Conservation (phyloP, 2,888 invertebrate genomes). For the Epinotia brunnichana region DNA sequence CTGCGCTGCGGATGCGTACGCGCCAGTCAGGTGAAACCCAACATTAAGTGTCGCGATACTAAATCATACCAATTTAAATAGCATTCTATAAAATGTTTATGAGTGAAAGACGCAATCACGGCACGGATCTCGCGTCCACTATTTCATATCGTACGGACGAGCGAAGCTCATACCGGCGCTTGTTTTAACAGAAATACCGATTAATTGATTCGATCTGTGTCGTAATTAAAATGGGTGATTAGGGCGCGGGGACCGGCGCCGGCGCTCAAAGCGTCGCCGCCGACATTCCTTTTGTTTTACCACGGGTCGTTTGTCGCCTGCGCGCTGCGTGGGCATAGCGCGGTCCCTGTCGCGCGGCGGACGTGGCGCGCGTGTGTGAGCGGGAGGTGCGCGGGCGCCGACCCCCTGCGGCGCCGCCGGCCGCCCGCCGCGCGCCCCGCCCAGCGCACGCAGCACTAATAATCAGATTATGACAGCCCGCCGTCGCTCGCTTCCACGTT, state of each 20-base stretch:
- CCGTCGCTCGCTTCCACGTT: slow-evolving; percentile 66
- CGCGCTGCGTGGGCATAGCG: slow-evolving; percentile 62
- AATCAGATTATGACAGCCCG: slow-evolving; percentile 83
- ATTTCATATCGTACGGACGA: slow-evolving; percentile 67
- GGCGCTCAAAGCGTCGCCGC: slow-evolving; percentile 83
- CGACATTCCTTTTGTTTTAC: slow-evolving; percentile 84
- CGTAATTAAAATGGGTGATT: slow-evolving; percentile 84
- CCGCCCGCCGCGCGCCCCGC: slow-evolving; percentile 78
- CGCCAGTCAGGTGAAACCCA: slow-evolving; percentile 12
- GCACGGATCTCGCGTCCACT: slow-evolving; percentile 63
- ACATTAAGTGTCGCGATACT: slow-evolving; percentile 37
- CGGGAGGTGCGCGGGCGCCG: slow-evolving; percentile 78
- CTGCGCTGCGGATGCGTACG: slow-evolving; percentile 13
- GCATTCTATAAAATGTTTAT: slow-evolving; percentile 55
- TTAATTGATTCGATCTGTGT: slow-evolving; percentile 84
- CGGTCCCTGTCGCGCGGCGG: slow-evolving; percentile 56
- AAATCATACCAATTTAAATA: slow-evolving; percentile 49
- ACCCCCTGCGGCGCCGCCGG: slow-evolving; percentile 78
- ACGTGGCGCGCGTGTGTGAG: slow-evolving; percentile 55
- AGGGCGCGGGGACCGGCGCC: slow-evolving; percentile 81
- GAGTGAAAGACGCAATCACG: slow-evolving; percentile 68
- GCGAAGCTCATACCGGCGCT: slow-evolving; percentile 73
- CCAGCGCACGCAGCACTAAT: slow-evolving; percentile 75
- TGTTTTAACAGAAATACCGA: slow-evolving; percentile 83
- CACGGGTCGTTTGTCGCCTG: slow-evolving; percentile 83